A percentile compares a stretch with the other conserved stretches of the same genome.
Conservation (phyloP, 2,888 invertebrate genomes). For the Electrophaes corylata region DNA sequence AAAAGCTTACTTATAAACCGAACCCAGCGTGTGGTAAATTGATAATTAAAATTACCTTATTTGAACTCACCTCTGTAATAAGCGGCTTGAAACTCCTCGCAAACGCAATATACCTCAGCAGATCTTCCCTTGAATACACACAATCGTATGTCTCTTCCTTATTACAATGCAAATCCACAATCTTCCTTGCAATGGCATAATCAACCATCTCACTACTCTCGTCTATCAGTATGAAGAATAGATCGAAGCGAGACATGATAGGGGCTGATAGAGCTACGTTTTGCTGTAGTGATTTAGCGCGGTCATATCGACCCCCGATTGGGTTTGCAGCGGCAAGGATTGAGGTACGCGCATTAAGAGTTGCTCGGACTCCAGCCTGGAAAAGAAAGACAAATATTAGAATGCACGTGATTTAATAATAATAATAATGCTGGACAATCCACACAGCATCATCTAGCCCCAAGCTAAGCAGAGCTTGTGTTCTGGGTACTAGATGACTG, state of each 20-base stretch:
- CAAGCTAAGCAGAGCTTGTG: too few relatives aligned
- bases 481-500: too few relatives aligned
- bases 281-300: constrained; percentile 96
- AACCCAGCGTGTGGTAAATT: too few relatives aligned
- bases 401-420: too few relatives aligned
- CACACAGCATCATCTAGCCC: too few relatives aligned
- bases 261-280: constrained; percentile 97
- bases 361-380: constrained; percentile 97
- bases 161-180: constrained; percentile 96
- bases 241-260: constrained; percentile 99
- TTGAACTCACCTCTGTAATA: constrained; percentile 87
- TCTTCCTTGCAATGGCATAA: constrained; percentile 98
- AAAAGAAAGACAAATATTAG: constrained; percentile 21
- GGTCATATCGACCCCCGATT: constrained; percentile 97
- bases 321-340: constrained; percentile 99
- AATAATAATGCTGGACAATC: too few relatives aligned
- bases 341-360: constrained; percentile 98
- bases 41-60: too few relatives aligned
- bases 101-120: constrained; percentile 97
- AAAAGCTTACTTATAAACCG: too few relatives aligned
- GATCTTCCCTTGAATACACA: constrained; percentile 94
- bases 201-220: constrained; percentile 95
- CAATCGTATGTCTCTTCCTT: constrained; percentile 91
- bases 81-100: constrained; percentile 97
- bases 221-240: constrained; percentile 99